Evolutionary conservation across 1,140 invertebrate species (phyloP).

Genomic region (Orussus abietinus): DNA sequence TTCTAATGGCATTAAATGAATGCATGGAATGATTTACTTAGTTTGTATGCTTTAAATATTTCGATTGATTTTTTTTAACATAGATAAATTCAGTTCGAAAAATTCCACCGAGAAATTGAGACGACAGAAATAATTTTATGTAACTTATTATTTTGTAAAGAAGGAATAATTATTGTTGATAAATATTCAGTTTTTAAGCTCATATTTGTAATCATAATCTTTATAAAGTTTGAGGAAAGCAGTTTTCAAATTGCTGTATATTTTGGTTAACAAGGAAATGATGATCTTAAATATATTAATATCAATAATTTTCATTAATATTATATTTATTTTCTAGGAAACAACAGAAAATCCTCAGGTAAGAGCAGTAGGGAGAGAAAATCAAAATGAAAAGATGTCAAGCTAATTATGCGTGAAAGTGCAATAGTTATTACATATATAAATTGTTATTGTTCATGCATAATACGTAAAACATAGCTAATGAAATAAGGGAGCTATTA

Average conservation of each 20-base stretch:
- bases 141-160: conserved; percentile 9
- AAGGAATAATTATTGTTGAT: conserved; percentile 11
- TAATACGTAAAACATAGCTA: no score
- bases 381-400: conserved; percentile 26
- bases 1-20: no score
- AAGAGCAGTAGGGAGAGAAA: conserved; percentile 32
- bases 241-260: not conserved
- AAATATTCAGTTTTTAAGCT: not conserved
- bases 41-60: no score
- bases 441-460: no score
- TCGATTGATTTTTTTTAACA: no score
- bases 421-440: not conserved
- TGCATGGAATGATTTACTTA: no score
- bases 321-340: conserved; percentile 30
- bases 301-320: conserved; percentile 12
- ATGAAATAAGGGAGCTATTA: no score
- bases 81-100: no score
- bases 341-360: conserved; percentile 24
- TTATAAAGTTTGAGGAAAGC: not conserved
- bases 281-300: conserved; percentile 16
- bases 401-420: not conserved
- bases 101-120: no score
- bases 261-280: conserved; percentile 16
- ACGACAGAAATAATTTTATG: no score
- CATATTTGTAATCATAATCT: not conserved